Percentiles rank a stretch among this genome's conserved stretches.
These are phyloP conservation scores for Origma solitaria DNA, from an alignment of 2,113 vertebrate genomes.

Conservation along the genomic window DNA sequence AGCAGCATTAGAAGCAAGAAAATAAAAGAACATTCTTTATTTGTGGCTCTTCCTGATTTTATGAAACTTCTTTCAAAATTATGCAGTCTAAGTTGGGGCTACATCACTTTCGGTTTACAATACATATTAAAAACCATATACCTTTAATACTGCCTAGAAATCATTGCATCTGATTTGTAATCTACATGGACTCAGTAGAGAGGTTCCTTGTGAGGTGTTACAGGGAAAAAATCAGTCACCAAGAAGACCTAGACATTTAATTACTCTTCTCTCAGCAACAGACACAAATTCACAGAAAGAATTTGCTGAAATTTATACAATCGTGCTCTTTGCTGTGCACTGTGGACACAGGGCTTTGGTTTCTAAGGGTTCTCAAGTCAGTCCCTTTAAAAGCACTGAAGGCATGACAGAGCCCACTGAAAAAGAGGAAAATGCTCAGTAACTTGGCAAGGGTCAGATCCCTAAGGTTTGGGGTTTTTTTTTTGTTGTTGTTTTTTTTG, in stretches of 20 bases:
- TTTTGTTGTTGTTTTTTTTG: too few species aligned
- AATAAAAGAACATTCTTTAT: background rate
- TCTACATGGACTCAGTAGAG: background rate
- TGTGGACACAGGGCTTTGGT: background rate
- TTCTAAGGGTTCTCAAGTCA: background rate
- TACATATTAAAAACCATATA: background rate
- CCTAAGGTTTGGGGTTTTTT: too few species aligned
- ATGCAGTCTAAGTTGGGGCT: background rate
- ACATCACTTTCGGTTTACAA: background rate
- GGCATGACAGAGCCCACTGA: background rate
- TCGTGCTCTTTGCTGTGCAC: background rate
- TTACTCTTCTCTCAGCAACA: background rate
- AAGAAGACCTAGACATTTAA: background rate
- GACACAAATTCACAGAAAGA: background rate
- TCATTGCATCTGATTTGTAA: background rate
- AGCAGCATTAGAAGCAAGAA: constrained; percentile 4
- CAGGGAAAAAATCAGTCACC: background rate
- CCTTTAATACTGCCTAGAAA: background rate
- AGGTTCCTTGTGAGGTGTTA: background rate
- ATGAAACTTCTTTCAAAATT: background rate
- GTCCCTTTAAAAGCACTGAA: background rate
- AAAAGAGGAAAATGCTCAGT: background rate
- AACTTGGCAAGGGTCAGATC: background rate
- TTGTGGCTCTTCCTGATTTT: background rate
- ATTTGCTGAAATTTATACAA: background rate